A percentile compares a stretch with the other conserved stretches of the same genome.
Conservation (phyloP, 1,140 invertebrate genomes). For the Parapsyche elsis region DNA sequence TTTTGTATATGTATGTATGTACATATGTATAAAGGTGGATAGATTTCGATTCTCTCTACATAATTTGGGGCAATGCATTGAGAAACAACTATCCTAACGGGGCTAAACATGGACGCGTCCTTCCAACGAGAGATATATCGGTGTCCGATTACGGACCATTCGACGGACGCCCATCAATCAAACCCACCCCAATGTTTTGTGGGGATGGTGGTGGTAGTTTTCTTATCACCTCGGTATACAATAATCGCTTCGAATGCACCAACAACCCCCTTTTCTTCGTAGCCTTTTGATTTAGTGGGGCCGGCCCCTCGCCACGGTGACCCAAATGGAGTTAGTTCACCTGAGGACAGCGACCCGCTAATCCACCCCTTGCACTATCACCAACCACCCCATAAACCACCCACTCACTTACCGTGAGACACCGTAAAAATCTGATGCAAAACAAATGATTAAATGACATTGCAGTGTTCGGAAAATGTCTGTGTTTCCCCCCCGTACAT, state of each 20-base stretch:
- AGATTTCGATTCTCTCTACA: background rate
- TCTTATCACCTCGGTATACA: background rate
- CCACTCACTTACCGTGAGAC: too few relatives aligned
- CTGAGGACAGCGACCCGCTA: constrained; percentile 39
- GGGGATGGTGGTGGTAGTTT: background rate
- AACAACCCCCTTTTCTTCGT: constrained; percentile 3
- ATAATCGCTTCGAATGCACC: constrained; percentile 16
- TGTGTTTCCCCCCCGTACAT: too few relatives aligned
- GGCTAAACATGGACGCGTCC: background rate
- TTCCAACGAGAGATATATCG: background rate
- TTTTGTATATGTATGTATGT: too few relatives aligned
- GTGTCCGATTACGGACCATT: background rate
- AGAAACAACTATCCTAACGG: background rate
- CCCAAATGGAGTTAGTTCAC: constrained; percentile 53
- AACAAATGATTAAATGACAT: too few relatives aligned
- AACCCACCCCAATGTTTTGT: background rate
- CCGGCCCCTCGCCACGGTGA: constrained; percentile 42
- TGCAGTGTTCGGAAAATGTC: too few relatives aligned
- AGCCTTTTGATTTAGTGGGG: constrained; percentile 37
- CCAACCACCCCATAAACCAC: background rate
- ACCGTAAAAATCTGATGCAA: too few relatives aligned
- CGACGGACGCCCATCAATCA: constrained; percentile 10
- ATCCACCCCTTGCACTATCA: constrained; percentile 12
- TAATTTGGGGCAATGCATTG: background rate
- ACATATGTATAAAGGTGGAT: too few relatives aligned